Evolutionary conservation across 2,888 invertebrate species (phyloP).

Genomic region (Pammene aurita): DNA sequence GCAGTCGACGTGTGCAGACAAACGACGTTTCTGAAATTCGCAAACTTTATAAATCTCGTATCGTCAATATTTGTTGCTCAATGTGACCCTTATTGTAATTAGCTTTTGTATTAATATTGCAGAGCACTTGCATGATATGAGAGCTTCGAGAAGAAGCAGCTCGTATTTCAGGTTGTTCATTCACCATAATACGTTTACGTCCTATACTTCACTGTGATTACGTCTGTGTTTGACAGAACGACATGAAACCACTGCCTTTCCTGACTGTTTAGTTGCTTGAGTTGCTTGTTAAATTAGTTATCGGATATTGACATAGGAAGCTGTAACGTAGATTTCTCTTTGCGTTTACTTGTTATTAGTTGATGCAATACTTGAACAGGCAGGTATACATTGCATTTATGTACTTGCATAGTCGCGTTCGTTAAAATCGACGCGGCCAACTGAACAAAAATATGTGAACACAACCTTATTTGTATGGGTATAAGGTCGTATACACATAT

Average conservation of each 20-base stretch:
- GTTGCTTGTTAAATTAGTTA: constrained; percentile 2
- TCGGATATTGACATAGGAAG: constrained; percentile 4
- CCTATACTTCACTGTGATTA: constrained; percentile 4
- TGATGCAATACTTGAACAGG: no score
- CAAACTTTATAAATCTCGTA: constrained; percentile 12
- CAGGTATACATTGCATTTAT: no score
- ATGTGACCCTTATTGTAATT: constrained; percentile 12
- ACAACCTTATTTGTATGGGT: no score
- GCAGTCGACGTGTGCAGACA: constrained; percentile 34
- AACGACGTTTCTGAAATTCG: constrained; percentile 25
- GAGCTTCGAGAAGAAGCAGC: background rate
- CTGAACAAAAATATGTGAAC: no score
- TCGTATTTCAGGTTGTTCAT: constrained; percentile 3
- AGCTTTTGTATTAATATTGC: background rate
- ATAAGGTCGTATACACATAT: no score
- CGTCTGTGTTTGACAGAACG: constrained; percentile 10
- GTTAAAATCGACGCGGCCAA: no score
- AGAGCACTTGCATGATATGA: no score
- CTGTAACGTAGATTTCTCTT: background rate
- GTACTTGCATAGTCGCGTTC: no score
- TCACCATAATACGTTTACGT: constrained; percentile 15
- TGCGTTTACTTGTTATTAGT: constrained; percentile 5
- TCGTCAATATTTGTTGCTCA: background rate
- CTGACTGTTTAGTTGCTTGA: background rate
- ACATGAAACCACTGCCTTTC: constrained; percentile 1